Conservation (phyloP, 2,113 vertebrate genomes). For the Datnioides undecimradiatus region DNA sequence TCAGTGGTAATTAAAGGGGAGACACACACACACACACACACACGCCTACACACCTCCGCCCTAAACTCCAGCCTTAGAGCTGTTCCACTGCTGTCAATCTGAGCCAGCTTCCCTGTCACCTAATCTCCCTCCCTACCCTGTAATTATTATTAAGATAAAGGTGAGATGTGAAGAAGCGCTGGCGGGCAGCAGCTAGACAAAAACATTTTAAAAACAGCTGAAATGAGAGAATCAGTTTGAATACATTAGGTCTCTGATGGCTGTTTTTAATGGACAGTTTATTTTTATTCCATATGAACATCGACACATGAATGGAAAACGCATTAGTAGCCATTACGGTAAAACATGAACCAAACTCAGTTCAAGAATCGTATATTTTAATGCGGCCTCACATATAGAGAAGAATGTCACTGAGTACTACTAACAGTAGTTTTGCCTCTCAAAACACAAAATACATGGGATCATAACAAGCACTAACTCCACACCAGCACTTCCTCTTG, state of each 20-base stretch:
- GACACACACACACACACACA: background rate
- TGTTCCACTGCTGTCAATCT: constrained; percentile 19
- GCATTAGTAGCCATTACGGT: no score
- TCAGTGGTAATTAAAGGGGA: background rate
- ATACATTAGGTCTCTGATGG: background rate
- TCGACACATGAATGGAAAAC: background rate
- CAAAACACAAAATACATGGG: background rate
- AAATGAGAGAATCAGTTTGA: background rate
- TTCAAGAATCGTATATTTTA: background rate
- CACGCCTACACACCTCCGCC: background rate
- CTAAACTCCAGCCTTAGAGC: constrained; percentile 12
- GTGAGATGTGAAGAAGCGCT: constrained; percentile 9
- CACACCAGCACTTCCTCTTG: constrained; percentile 20
- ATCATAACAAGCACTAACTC: constrained; percentile 2
- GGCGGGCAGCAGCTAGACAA: background rate
- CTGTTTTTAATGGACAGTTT: background rate
- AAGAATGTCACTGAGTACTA: background rate
- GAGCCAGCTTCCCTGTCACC: background rate
- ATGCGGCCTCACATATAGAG: background rate
- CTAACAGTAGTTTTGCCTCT: background rate
- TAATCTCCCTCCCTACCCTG: constrained; percentile 5
- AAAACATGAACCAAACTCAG: no score
- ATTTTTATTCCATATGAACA: background rate
- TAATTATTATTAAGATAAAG: constrained; percentile 36
- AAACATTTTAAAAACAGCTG: background rate